phyloP scores from a whole-genome alignment of 2,113 vertebrate species.

The Microcebus jonahi region DNA sequence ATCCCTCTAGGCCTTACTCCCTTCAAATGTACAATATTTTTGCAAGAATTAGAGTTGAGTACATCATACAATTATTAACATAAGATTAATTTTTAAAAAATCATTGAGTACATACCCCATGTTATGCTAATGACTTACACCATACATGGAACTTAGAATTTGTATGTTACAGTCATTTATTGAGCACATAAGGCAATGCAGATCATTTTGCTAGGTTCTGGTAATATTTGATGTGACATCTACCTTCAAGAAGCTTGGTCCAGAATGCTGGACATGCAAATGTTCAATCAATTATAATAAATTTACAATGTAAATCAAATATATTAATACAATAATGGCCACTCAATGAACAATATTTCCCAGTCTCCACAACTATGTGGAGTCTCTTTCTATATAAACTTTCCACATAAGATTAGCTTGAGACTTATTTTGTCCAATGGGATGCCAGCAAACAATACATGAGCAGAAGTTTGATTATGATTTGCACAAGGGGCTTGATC shows the following conservation, averaged over 20 bases:
- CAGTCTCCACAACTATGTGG: not conserved
- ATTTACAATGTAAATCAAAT: not conserved
- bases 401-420: not conserved
- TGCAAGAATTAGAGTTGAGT: not conserved
- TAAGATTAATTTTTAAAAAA: not conserved
- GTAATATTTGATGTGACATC: not conserved
- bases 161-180: not conserved
- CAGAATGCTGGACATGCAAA: not conserved
- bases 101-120: not conserved
- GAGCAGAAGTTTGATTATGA: not conserved
- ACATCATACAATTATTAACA: not conserved
- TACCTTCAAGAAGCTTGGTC: not conserved
- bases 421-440: not conserved
- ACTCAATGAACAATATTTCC: not conserved
- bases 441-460: not conserved
- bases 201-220: not conserved
- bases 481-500: not conserved
- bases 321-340: not conserved
- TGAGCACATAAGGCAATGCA: not conserved
- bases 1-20: not conserved
- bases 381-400: not conserved
- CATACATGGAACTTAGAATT: not conserved
- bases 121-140: not conserved
- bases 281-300: not conserved
- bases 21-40: not conserved